Evolutionary conservation across 2,113 vertebrate species (phyloP).

Genomic region (Saimiri boliviensis): DNA sequence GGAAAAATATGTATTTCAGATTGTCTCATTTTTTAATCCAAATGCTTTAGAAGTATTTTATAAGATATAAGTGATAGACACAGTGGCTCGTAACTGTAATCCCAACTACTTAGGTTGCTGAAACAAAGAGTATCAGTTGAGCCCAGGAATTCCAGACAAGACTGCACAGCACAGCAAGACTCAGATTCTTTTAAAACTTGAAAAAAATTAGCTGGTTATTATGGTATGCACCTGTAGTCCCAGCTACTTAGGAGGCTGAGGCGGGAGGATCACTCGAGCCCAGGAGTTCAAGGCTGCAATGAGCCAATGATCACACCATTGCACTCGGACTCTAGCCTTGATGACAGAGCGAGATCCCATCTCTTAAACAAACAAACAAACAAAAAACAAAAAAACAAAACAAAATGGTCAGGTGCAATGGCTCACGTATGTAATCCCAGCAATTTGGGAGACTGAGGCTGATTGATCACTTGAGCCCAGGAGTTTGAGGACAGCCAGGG

Average conservation of each 20-base stretch:
- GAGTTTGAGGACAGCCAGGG: too few species aligned
- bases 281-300: background rate
- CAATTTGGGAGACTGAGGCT: too few species aligned
- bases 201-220: too few species aligned
- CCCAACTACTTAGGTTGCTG: background rate
- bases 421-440: too few species aligned
- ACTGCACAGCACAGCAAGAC: background rate
- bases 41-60: background rate
- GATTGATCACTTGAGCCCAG: too few species aligned
- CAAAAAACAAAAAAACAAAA: too few species aligned
- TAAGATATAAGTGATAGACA: background rate
- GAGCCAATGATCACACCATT: background rate
- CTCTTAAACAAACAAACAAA: too few species aligned
- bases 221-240: background rate
- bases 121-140: background rate
- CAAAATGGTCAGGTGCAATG: too few species aligned
- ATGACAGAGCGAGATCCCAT: background rate
- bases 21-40: background rate
- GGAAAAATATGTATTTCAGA: background rate
- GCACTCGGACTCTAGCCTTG: background rate
- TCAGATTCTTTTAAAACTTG: too few species aligned
- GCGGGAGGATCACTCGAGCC: background rate
- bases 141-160: background rate
- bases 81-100: background rate
- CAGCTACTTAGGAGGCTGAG: background rate